phyloP scores from a whole-genome alignment of 2,113 vertebrate species.

The Cephalophus harveyi region DNA sequence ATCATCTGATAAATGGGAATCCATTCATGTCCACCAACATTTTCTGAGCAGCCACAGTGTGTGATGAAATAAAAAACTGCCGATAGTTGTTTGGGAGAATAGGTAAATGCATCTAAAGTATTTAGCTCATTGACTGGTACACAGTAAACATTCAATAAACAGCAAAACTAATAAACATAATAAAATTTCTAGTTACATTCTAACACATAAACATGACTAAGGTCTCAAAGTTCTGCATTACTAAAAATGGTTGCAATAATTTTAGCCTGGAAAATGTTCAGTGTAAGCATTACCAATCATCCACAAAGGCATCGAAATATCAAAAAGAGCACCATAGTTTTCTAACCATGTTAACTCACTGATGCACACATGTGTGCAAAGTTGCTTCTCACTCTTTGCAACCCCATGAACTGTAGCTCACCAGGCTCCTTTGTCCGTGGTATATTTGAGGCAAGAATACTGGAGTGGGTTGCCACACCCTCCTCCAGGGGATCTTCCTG shows the following conservation, averaged over 20 bases:
- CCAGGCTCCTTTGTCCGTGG: background rate
- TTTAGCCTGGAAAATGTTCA: constrained; percentile 1
- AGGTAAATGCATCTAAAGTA: background rate
- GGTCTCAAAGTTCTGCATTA: background rate
- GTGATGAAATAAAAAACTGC: background rate
- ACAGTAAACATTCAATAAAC: background rate
- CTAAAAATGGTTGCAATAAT: constrained; percentile 26
- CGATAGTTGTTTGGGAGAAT: background rate
- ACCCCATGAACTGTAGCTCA: background rate
- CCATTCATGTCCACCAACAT: background rate
- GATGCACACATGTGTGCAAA: background rate
- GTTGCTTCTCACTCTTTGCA: background rate
- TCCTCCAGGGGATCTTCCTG: background rate
- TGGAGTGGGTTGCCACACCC: background rate
- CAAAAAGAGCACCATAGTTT: background rate
- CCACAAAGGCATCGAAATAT: background rate
- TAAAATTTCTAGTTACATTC: background rate
- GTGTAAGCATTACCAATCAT: background rate
- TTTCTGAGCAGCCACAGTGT: background rate
- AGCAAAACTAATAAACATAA: background rate
- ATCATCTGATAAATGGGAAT: background rate
- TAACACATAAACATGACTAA: background rate
- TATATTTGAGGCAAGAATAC: background rate
- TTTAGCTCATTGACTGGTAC: background rate
- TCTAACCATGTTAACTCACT: background rate